Percentiles rank a stretch among this genome's conserved stretches.
Conservation (phyloP, 2,113 vertebrate genomes). For the Baryphthengus martii region DNA sequence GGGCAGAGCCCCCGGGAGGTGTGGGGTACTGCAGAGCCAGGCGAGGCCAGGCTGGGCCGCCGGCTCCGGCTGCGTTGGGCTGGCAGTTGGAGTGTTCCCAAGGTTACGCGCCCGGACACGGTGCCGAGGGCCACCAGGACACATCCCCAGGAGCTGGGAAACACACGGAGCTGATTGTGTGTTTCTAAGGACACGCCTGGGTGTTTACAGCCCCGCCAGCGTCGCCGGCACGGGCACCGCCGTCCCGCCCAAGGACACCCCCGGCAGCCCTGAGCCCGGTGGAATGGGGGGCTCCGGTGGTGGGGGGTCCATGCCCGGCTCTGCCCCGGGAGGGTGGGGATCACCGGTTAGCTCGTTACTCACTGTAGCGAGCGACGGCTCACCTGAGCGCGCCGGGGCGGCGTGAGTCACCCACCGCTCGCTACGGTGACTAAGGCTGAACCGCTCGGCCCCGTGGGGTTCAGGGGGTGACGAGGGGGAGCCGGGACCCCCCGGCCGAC, state of each 20-base stretch:
- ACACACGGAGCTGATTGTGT: not conserved
- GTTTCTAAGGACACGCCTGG: slow-evolving; percentile 47
- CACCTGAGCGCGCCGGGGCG: not conserved
- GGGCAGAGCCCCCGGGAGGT: not conserved
- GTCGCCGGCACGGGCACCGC: not conserved
- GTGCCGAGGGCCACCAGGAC: slow-evolving; percentile 26
- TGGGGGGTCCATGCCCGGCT: accelerated
- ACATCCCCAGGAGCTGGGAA: not conserved
- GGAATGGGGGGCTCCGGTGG: accelerated
- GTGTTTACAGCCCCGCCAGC: slow-evolving; percentile 24
- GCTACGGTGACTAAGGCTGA: not conserved
- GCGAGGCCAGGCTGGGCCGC: not conserved
- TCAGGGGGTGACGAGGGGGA: not conserved
- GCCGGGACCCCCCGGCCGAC: not conserved
- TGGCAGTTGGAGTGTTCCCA: not conserved
- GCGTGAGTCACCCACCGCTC: not conserved
- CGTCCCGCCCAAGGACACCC: slow-evolving; percentile 9
- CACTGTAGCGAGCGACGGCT: not conserved
- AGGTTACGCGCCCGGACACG: not conserved
- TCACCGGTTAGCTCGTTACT: not conserved
- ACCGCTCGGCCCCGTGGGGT: not conserved
- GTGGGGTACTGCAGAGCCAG: not conserved
- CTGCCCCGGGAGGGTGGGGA: not conserved
- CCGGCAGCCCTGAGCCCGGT: not conserved
- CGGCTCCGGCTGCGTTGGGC: not conserved